Percentiles rank a stretch among this genome's conserved stretches.
Evolutionary conservation across 2,888 invertebrate genomes (phyloP).

Genomic region (Helobdella robusta): DNA sequence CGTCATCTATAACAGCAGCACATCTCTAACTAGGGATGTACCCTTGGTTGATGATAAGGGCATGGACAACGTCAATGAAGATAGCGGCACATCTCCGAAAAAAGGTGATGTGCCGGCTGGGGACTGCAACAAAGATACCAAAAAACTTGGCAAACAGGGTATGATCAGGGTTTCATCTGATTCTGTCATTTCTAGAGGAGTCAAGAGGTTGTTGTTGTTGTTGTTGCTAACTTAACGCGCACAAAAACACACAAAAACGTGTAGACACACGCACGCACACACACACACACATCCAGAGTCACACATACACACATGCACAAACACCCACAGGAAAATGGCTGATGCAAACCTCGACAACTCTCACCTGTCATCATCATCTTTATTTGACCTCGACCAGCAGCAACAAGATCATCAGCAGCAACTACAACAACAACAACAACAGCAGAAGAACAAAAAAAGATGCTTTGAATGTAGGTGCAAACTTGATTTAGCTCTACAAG

Average conservation of each 20-base stretch:
- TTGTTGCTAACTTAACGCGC: not conserved
- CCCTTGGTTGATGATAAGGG: no score
- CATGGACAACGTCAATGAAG: no score
- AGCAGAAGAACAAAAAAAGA: slow-evolving; percentile 40
- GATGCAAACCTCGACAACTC: not conserved
- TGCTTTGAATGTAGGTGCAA: slow-evolving; percentile 45
- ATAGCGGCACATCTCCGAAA: no score
- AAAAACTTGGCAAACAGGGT: no score
- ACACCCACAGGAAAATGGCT: slow-evolving; percentile 4
- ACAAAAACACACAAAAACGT: not conserved
- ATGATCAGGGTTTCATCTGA: slow-evolving; percentile 9
- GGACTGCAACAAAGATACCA: no score
- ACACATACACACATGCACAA: slow-evolving; percentile 7
- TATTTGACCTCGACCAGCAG: not conserved
- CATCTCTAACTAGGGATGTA: no score
- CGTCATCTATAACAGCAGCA: no score
- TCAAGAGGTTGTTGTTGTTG: not conserved
- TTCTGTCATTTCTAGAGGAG: not conserved
- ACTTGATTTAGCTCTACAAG: slow-evolving; percentile 45
- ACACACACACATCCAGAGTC: slow-evolving; percentile 7
- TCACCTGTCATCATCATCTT: not conserved
- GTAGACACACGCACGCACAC: not conserved
- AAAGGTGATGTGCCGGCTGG: no score
- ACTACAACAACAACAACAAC: no score
- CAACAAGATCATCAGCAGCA: no score